Base-by-base conservation (phyloP, 1,140 invertebrate species). In the Cotesia glomerata region DNA sequence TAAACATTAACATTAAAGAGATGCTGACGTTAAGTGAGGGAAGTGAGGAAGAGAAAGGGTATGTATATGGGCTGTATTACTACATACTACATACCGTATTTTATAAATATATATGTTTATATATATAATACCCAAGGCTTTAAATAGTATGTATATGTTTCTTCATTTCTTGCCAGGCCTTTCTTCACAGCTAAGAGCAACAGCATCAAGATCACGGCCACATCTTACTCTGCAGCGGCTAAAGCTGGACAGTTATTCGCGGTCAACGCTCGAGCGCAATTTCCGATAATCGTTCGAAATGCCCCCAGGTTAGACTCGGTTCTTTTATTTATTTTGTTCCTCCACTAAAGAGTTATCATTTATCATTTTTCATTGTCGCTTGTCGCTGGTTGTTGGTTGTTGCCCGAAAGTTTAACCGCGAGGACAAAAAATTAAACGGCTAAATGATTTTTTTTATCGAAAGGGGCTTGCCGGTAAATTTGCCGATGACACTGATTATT, bases 251-350 rank as follows among this genome's bases (percentile, higher is more conserved):
- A 72, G 70, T 72, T 72, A 72, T 72, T 72, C 63, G 62, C 70
- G 70, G 70, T 72, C 70, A 72, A 72, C 52, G 70, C 70, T 72
- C 70, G 70, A 71, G 62, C 45, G 65, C 70, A 72, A 72, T 72
- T 72, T 72, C 62, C 70, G 54, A 72, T 72, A 72, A 66, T 65
- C 70, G 63, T 52, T 72, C 45, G 35, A 72, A 58, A 68, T 65
- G 51, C 52, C 62, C 52, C 8, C 62, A 11, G 35, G 70, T 36
- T 39, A 45, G 1, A 45, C 54, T 35, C 16, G 59, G 59, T 66
- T 54, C 66, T 72, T 72, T 59, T 32, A 45, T 49, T 58, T 65
- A 45, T 8, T 49, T 67, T 34, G 5, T 39, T 9, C 7, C 13
- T 13, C 9, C 14, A 18, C 39, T 64, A 9, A 26, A 26, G 26